These are phyloP conservation scores for Odocoileus virginianus DNA, from an alignment of 2,113 vertebrate species.

Conservation along the genomic window DNA sequence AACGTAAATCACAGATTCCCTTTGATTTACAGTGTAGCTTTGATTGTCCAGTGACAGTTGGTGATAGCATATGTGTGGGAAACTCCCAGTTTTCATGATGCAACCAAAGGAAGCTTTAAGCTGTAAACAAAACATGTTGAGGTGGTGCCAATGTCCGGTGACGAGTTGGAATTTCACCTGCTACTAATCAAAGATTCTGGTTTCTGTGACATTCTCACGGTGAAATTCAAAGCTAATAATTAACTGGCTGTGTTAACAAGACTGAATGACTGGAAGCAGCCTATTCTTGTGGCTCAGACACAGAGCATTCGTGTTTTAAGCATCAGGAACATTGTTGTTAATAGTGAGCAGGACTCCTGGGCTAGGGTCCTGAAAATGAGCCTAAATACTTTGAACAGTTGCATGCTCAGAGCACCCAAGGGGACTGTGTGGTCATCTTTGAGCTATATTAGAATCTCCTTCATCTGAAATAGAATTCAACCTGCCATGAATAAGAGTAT, in stretches of 20 bases:
- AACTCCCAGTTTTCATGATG: background rate
- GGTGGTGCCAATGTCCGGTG: constrained; percentile 45
- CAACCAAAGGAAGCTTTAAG: background rate
- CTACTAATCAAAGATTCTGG: constrained; percentile 25
- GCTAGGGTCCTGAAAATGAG: accelerated
- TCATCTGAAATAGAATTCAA: background rate
- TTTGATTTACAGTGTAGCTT: background rate
- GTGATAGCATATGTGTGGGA: background rate
- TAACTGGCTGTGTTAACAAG: constrained; percentile 84
- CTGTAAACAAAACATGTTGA: constrained; percentile 54
- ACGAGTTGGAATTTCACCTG: constrained; percentile 69
- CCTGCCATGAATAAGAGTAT: background rate
- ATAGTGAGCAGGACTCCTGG: background rate
- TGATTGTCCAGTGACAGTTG: background rate
- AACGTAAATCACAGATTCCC: background rate
- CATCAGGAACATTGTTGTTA: constrained; percentile 44
- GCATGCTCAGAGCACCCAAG: background rate
- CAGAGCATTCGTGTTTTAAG: constrained; percentile 47
- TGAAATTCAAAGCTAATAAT: constrained; percentile 77
- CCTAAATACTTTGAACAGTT: background rate
- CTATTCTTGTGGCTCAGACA: constrained; percentile 61
- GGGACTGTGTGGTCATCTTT: background rate
- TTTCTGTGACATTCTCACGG: constrained; percentile 80
- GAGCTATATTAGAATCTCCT: background rate
- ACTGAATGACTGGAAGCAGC: constrained; percentile 64